phyloP scores from a whole-genome alignment of 2,113 vertebrate genomes.

The Emydocephalus ijimae region DNA sequence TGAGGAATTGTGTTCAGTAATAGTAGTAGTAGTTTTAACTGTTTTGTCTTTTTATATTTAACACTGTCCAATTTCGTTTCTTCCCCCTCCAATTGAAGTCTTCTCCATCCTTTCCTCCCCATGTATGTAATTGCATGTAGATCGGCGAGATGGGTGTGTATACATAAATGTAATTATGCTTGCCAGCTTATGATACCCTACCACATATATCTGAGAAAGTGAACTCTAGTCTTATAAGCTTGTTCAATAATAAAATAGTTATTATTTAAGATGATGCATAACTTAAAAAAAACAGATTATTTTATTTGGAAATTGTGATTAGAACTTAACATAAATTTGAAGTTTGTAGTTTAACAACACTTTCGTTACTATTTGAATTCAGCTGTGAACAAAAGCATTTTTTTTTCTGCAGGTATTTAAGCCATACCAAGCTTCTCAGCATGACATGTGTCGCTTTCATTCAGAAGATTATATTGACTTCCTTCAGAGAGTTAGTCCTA shows the following conservation, averaged over 20 bases:
- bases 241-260: neutral
- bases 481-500: constrained; percentile 95
- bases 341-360: no score
- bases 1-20: neutral
- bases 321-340: neutral
- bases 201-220: neutral
- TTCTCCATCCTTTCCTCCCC: neutral
- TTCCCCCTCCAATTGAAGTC: neutral
- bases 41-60: neutral
- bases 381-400: neutral
- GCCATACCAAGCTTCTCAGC: constrained; percentile 96
- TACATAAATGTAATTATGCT: neutral
- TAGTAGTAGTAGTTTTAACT: neutral
- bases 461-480: constrained; percentile 99
- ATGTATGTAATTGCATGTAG: neutral
- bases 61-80: neutral
- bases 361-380: accelerated
- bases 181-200: neutral
- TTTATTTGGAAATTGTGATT: neutral
- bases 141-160: neutral
- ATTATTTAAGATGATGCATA: neutral
- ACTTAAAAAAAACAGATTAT: neutral
- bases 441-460: constrained; percentile 98
- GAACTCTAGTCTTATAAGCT: neutral
- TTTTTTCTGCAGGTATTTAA: constrained; percentile 85